Evolutionary conservation across 1,140 invertebrate species (phyloP), one percentile per base, ranked within the genome.

Genomic region (Drosophila mayri): DNA sequence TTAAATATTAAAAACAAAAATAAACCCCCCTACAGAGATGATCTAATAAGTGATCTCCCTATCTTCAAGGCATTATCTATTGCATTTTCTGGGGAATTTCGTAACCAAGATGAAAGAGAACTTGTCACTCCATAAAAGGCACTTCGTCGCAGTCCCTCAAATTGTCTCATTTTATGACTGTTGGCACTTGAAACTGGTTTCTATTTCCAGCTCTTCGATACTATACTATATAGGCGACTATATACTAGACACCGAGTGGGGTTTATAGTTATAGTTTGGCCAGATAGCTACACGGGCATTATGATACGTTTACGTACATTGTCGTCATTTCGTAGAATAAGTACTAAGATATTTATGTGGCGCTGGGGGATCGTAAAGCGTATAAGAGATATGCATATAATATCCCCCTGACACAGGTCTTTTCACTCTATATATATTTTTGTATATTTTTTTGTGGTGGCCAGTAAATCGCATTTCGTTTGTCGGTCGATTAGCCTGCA

Each of bases 401-500:
- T 72, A 72, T 50, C 37, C 68, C 20, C 52, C 52, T 72, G 43
- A 49, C 66, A 59, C 40, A 12, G 35, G 43, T 72, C 20, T 71
- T 41, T 49, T 25, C 25, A 3, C 25, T 25, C 25, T 25, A 25
- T 25, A 2, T 30, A 18, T 28, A 16, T 28, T n/a, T 49, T 30
- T n/a, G 28, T 49, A 4, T 49, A 28, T n/a, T 3, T 30, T 11
- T 30, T 62, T 46, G 28, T 41, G 32, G 44, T 43, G 37, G 38
- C 28, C 47, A 32, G 67, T 74, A 76, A 76, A 76, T 77, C 74
- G 74, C 74, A 70, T 73, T 50, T 72, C 75, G 50, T 78, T 78
- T 79, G 76, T 79, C 76, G 76, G 76, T 77, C 75, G 77, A 79
- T 78, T 78, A 62, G 75, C 58, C 74, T 25, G 75, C 40, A 61